These are phyloP conservation scores for Carcinoscorpius rotundicauda DNA, from an alignment of 1,140 invertebrate species.

Conservation along the genomic window DNA sequence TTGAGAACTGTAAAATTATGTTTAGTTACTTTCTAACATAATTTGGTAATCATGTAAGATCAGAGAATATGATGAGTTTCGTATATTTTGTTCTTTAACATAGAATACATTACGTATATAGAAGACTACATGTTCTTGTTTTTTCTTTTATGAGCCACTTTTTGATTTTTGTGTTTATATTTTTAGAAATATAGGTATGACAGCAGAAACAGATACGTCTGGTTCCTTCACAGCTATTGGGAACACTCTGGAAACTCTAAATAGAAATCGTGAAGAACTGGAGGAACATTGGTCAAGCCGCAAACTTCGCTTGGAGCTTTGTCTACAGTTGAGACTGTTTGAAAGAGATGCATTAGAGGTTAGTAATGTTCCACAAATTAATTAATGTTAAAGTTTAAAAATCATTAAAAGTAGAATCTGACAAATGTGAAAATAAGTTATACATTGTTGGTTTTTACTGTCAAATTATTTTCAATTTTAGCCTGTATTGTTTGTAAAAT, in stretches of 20 bases:
- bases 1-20: too few species aligned
- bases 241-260: constrained; percentile 69
- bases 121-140: too few species aligned
- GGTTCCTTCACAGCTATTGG: constrained; percentile 59
- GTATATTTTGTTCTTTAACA: too few species aligned
- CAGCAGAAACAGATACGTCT: constrained; percentile 38
- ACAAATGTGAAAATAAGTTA: too few species aligned
- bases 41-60: too few species aligned
- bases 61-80: too few species aligned
- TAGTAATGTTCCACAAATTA: constrained; percentile 20
- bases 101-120: too few species aligned
- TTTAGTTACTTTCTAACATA: too few species aligned
- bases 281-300: constrained; percentile 84
- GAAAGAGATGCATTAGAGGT: constrained; percentile 91
- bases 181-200: constrained; percentile 34
- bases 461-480: too few species aligned
- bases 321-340: constrained; percentile 78
- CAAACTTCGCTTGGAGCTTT: constrained; percentile 78
- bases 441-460: too few species aligned
- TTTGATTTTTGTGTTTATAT: constrained; percentile 10
- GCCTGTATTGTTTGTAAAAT: too few species aligned
- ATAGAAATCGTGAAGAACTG: constrained; percentile 71
- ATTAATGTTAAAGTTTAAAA: constrained; percentile 3
- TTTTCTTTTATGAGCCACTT: too few species aligned
- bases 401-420: constrained; percentile 6